Conservation (phyloP, 2,888 invertebrate genomes). For the Lamellibrachia columna region DNA sequence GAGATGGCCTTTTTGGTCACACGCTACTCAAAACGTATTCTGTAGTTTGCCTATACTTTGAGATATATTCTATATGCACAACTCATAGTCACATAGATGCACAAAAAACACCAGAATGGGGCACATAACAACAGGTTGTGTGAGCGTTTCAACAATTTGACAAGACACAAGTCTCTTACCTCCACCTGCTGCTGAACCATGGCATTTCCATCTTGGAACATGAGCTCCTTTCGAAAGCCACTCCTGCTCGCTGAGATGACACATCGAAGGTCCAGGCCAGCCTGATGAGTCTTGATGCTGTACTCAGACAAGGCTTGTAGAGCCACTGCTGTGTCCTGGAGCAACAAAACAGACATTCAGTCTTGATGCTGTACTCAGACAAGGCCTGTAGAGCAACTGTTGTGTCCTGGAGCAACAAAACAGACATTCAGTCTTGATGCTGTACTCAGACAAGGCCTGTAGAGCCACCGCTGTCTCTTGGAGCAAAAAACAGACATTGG, state of each 20-base stretch:
- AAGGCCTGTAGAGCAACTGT: too few species aligned
- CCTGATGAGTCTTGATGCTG: slow-evolving; percentile 67
- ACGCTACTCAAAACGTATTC: neutral
- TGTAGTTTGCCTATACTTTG: neutral
- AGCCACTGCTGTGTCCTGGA: slow-evolving; percentile 73
- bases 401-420: too few species aligned
- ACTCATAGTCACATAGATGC: neutral
- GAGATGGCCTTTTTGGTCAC: too few species aligned
- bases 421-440: too few species aligned
- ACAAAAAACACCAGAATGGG: neutral
- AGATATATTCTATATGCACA: neutral
- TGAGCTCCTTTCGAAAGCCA: neutral
- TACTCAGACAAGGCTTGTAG: slow-evolving; percentile 73
- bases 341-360: slow-evolving; percentile 20
- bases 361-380: too few species aligned
- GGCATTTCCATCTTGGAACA: neutral
- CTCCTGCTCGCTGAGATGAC: neutral
- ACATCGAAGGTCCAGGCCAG: slow-evolving; percentile 52
- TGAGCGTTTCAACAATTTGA: neutral
- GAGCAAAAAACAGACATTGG: too few species aligned
- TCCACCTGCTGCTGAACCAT: neutral
- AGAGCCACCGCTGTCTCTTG: too few species aligned
- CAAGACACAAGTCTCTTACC: neutral
- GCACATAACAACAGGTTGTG: neutral
- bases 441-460: too few species aligned